Evolutionary conservation across 2,113 vertebrate species (phyloP), one percentile per base, ranked within the genome.

Genomic region (Callorhinus ursinus): DNA sequence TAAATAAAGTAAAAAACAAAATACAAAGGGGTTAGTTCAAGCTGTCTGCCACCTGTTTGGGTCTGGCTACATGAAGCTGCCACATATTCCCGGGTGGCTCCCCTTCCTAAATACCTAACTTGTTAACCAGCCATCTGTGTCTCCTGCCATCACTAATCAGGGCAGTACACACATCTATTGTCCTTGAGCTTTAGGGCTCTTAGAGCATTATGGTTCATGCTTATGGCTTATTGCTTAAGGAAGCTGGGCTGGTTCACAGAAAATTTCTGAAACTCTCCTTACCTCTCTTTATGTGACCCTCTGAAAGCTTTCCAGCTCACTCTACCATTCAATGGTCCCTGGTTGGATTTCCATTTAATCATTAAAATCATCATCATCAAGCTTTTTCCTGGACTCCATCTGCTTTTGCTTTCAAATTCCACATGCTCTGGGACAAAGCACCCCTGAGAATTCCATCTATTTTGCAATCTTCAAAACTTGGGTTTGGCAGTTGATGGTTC

Each of bases 321-420:
- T 84, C 42, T 2, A 92, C 59, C 74, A 19, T 94, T 92, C 74
- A 67, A 4, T 51, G 53, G 16, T 59, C 42, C 31, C 65, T 95
- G n/a, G 21, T 81, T 96, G 18, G 53, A 95, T 82, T 96, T 96
- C 82, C 55, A 94, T 95, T 96, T 97, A 95, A 94, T 95, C 79
- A 96, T 95, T 96, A 97, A 96, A 96, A 95, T 88, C 69, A 97
- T 95, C 77, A 93, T 95, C 86, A 98, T 91, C 90, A 94, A 97
- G 77, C 85, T 95, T 85, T 96, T 80, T 97, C 33, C 12, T 90
- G 85, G 93, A 42, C 88, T 94, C 88, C 81, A 97, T 97, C 90
- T 96, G 85, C n/a, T 96, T 97, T 96, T 94, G 57, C 61, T 95
- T 97, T 97, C 92, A 97, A 96, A 98, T 97, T 98, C 80, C 61